These are phyloP conservation scores for Pagrus major DNA, from an alignment of 2,113 vertebrate species.

Conservation along the genomic window DNA sequence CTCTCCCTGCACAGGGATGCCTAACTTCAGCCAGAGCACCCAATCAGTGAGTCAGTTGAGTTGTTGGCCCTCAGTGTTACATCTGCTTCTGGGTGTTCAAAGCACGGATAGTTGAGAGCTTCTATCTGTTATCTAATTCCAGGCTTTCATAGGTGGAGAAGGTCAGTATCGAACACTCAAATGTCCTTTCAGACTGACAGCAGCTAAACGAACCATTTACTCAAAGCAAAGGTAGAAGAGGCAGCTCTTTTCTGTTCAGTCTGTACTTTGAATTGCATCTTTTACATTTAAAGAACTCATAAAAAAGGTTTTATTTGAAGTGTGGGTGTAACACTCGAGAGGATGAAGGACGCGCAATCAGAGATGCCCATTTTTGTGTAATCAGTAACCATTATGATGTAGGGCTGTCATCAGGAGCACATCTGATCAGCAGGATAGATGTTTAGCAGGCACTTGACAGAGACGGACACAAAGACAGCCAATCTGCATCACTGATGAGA, in stretches of 20 bases:
- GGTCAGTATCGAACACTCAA: neutral
- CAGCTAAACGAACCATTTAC: neutral
- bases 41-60: neutral
- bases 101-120: neutral
- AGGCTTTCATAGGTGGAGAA: conserved; percentile 7
- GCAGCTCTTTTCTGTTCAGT: neutral
- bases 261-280: conserved; percentile 2
- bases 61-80: neutral
- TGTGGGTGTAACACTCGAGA: neutral
- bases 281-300: neutral
- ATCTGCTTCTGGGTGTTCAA: neutral
- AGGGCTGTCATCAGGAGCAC: conserved; percentile 25
- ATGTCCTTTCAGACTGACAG: neutral
- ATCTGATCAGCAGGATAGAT: conserved; percentile 25
- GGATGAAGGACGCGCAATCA: conserved; percentile 28
- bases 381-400: conserved; percentile 22
- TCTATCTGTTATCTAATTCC: neutral
- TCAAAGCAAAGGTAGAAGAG: neutral
- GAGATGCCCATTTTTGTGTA: neutral
- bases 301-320: neutral
- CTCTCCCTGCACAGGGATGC: conserved; percentile 13
- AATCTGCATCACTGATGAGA: conserved; percentile 12
- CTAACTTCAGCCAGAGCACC: conserved; percentile 5
- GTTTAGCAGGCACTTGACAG: neutral
- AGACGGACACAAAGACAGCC: neutral